These are phyloP conservation scores for Dolichoris vasculosae DNA, from an alignment of 1,140 invertebrate species.

Conservation along the genomic window DNA sequence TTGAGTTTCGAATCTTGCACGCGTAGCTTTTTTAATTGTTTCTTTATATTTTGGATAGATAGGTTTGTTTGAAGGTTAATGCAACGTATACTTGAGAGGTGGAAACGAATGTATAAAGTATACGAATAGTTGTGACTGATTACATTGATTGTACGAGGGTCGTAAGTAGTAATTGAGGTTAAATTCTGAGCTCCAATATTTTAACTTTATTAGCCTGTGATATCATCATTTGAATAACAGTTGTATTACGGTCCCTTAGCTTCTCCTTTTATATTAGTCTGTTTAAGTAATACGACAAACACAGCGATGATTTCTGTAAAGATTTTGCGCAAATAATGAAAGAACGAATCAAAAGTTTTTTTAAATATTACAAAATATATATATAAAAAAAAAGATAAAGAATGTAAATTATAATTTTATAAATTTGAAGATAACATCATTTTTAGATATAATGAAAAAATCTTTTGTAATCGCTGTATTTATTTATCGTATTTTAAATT, in stretches of 20 bases:
- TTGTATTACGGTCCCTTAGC: constrained; percentile 4
- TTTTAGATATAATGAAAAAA: too few species aligned
- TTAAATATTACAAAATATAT: too few species aligned
- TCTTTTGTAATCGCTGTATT: too few species aligned
- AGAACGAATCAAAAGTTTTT: too few species aligned
- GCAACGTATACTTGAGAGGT: not conserved
- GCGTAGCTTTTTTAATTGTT: not conserved
- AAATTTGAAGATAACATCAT: too few species aligned
- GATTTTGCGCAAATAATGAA: not conserved
- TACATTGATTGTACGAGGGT: constrained; percentile 35
- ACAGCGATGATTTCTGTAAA: not conserved
- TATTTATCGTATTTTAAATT: too few species aligned
- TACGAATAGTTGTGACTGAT: constrained; percentile 7
- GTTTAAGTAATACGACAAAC: not conserved
- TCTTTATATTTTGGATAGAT: not conserved
- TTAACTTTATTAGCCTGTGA: constrained; percentile 31
- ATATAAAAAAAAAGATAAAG: too few species aligned
- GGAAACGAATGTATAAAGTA: not conserved
- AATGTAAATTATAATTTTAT: too few species aligned
- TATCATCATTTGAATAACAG: constrained; percentile 17
- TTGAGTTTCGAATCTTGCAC: too few species aligned
- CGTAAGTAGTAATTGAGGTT: constrained; percentile 41
- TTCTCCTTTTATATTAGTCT: not conserved
- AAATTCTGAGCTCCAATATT: constrained; percentile 43
- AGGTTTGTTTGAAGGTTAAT: not conserved